These are phyloP conservation scores for Heterochromis multidens DNA, from an alignment of 2,113 vertebrate genomes.

Conservation along the genomic window DNA sequence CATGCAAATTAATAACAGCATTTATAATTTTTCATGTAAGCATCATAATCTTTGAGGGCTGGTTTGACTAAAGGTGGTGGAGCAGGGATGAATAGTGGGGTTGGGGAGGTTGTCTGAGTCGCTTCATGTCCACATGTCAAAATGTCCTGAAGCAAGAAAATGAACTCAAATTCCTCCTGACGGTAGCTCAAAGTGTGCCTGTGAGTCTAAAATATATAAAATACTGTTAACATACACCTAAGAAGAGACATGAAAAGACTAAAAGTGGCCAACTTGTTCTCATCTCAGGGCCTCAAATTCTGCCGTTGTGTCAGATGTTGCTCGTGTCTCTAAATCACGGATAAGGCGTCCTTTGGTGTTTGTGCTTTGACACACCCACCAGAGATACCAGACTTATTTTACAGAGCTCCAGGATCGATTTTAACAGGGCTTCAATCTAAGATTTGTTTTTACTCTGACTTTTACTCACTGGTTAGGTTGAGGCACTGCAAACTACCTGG, in stretches of 20 bases:
- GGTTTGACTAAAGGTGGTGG: background rate
- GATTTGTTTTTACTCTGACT: rapidly evolving
- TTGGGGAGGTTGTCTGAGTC: background rate
- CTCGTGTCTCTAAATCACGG: background rate
- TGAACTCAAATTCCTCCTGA: background rate
- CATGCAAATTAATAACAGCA: background rate
- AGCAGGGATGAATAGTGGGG: background rate
- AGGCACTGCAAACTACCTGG: rapidly evolving
- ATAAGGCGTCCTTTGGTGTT: background rate
- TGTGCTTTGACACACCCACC: background rate
- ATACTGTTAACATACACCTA: background rate
- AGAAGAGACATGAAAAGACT: background rate
- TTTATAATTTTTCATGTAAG: background rate
- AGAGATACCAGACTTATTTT: background rate
- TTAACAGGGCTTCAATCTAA: background rate
- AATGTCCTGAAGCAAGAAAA: background rate
- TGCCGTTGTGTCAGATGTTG: background rate
- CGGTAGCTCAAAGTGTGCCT: background rate
- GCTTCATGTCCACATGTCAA: background rate
- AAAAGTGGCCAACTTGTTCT: background rate
- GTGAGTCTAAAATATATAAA: background rate
- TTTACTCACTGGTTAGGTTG: background rate
- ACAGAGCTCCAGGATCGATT: too few species aligned
- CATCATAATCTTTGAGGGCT: background rate
- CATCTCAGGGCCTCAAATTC: background rate